These are phyloP conservation scores for Orussus abietinus DNA, from an alignment of 1,140 invertebrate species.

Conservation along the genomic window DNA sequence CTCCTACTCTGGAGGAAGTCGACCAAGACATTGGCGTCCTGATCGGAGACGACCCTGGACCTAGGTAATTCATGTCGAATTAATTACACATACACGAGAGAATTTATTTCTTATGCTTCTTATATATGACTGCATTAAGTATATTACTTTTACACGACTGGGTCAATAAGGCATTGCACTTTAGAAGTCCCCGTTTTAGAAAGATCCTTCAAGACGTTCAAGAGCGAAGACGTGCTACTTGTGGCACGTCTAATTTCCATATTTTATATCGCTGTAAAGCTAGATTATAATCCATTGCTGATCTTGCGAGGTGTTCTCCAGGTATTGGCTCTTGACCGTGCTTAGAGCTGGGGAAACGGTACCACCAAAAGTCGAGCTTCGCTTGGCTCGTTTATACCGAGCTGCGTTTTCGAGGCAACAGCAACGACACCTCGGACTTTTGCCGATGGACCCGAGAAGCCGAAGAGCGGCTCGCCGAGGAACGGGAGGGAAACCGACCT, in stretches of 20 bases:
- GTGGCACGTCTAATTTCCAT: too few species aligned
- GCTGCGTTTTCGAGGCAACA: conserved; percentile 53
- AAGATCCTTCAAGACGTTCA: too few species aligned
- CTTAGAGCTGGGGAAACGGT: conserved; percentile 52
- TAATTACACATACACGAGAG: not conserved
- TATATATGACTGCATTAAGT: too few species aligned
- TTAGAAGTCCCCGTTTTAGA: too few species aligned
- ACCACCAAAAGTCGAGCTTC: conserved; percentile 46
- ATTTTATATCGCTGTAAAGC: too few species aligned
- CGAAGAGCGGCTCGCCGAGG: conserved; percentile 29
- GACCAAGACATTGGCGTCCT: conserved; percentile 45
- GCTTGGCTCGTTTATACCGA: conserved; percentile 51
- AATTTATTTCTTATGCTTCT: too few species aligned
- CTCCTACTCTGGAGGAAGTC: conserved; percentile 35
- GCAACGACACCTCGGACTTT: conserved; percentile 42
- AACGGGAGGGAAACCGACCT: too few species aligned
- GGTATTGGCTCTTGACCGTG: conserved; percentile 78
- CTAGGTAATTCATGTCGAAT: conserved; percentile 34
- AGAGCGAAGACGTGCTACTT: too few species aligned
- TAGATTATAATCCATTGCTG: not conserved
- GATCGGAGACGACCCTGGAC: conserved; percentile 48
- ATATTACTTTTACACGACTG: too few species aligned
- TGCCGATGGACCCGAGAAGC: conserved; percentile 29
- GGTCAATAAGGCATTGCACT: too few species aligned
- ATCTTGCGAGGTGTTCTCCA: conserved; percentile 13